These are phyloP conservation scores for Drosophila biarmipes DNA, from an alignment of 1,140 invertebrate genomes.

Conservation along the genomic window DNA sequence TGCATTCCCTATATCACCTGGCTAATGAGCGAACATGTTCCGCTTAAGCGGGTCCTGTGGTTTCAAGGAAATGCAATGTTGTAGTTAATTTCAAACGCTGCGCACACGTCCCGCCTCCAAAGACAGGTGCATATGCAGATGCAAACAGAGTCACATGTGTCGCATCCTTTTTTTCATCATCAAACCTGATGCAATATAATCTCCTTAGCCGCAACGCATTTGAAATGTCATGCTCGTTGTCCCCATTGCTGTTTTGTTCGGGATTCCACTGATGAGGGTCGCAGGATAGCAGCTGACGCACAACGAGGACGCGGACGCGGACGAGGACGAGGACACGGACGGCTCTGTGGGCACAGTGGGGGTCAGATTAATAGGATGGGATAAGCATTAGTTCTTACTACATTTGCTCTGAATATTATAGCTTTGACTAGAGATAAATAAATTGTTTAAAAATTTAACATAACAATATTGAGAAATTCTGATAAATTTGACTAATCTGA, in stretches of 20 bases:
- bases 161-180: slow-evolving; percentile 47
- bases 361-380: not conserved
- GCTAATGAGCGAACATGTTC: slow-evolving; percentile 8
- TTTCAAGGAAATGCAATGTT: slow-evolving; percentile 18
- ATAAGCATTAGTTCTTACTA: not conserved
- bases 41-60: slow-evolving; percentile 9
- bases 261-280: slow-evolving; percentile 69
- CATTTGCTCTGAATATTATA: too few relatives aligned
- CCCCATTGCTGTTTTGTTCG: slow-evolving; percentile 66
- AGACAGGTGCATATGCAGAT: slow-evolving; percentile 7
- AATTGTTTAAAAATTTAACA: too few relatives aligned
- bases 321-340: slow-evolving; percentile 17
- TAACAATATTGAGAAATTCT: too few relatives aligned
- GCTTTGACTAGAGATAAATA: too few relatives aligned
- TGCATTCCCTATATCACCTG: not conserved
- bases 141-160: slow-evolving; percentile 45
- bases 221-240: slow-evolving; percentile 54
- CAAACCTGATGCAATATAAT: slow-evolving; percentile 57
- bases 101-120: not conserved
- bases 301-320: slow-evolving; percentile 57
- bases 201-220: slow-evolving; percentile 51
- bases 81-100: slow-evolving; percentile 46
- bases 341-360: slow-evolving; percentile 3
- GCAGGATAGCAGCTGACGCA: slow-evolving; percentile 59
- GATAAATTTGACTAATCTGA: too few relatives aligned